Evolutionary conservation across 2,113 vertebrate genomes (phyloP).

Genomic region (Danio rerio): GRCz12tu NC_133180.1:23932001-23932500

Average conservation of each 20-base stretch:
- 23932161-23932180: no score
- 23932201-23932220: no score
- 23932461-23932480: no score
- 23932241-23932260: neutral
- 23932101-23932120: neutral
- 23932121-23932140: neutral
- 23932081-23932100: neutral
- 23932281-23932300: neutral
- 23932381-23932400: slow-evolving; percentile 30
- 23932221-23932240: no score
- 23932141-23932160: neutral
- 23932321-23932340: neutral
- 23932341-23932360: neutral
- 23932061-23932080: neutral
- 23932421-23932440: neutral
- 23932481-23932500: no score
- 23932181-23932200: no score
- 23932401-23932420: neutral
- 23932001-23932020: neutral
- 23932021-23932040: neutral
- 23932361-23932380: neutral
- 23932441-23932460: neutral
- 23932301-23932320: neutral
- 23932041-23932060: neutral
- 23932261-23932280: neutral